Percentiles rank a stretch among this genome's conserved stretches.
These are phyloP conservation scores for Dolichallabes microphthalmus DNA, from an alignment of 2,113 vertebrate genomes.

Conservation along the genomic window DNA sequence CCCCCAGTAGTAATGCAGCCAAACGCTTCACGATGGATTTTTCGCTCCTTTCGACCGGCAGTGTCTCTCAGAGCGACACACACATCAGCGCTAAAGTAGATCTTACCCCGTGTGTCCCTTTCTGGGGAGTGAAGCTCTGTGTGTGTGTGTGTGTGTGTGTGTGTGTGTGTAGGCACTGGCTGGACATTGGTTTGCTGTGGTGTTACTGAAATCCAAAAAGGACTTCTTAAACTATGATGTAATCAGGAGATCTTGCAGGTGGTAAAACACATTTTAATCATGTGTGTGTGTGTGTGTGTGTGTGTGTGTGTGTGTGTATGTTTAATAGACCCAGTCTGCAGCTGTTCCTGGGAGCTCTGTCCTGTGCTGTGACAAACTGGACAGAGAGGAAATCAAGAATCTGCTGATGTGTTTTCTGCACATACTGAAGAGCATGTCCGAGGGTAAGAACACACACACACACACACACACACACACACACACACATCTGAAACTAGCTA, in stretches of 20 bases:
- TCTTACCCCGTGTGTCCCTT: constrained; percentile 29
- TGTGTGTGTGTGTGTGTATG: constrained; percentile 24
- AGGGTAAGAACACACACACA: constrained; percentile 74
- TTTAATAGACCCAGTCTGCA: constrained; percentile 77
- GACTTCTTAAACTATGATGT: neutral
- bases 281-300: constrained; percentile 31
- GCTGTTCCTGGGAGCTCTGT: constrained; percentile 79
- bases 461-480: neutral
- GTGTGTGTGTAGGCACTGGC: neutral
- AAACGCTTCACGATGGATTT: constrained; percentile 91
- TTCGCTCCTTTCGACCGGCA: constrained; percentile 78
- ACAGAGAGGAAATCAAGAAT: constrained; percentile 91
- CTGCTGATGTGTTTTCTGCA: constrained; percentile 95
- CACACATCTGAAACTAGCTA: neutral
- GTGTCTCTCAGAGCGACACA: constrained; percentile 41
- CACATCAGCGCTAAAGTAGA: constrained; percentile 43
- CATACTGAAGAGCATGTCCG: constrained; percentile 96
- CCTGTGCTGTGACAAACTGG: constrained; percentile 90
- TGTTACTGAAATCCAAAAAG: neutral
- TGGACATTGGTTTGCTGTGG: neutral
- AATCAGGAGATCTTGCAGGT: neutral
- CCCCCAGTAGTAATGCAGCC: constrained; percentile 67
- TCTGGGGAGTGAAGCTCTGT: constrained; percentile 36
- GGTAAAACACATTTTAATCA: neutral
- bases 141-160: constrained; percentile 22